Base-by-base conservation (phyloP, 2,797 vertebrate genomes). In the Poecilia velifera region DNA sequence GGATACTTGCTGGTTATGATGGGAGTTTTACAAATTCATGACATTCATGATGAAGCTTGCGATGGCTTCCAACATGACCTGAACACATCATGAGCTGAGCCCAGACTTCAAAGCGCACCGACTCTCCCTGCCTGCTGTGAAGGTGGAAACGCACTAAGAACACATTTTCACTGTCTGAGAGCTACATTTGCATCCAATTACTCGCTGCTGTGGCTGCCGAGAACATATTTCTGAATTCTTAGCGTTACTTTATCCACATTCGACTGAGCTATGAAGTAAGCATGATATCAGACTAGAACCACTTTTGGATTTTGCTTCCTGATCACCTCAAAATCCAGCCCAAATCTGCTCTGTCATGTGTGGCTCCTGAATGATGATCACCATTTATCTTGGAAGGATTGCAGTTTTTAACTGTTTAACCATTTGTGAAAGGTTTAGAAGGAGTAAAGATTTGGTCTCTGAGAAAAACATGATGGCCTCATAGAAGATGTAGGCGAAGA, bases 181-280 rank as follows among this genome's bases (percentile, higher is more conserved):
- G 77, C 49, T 66, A 55, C 79, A 87, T 89, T 91, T 91, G 76
- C 91, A 88, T 89, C 64, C 85, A 73, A 87, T 90, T 88, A 90
- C 85, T 88, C 28, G 73, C 78, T 81, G 83, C 84, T 75, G 20
- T 86, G 47, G 39, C 74, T 68, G 47, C 25, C 7, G 78, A 80
- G 64, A 82, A 82, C 45, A 46, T 12, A 0, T 81, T 43, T 76
- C 57, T 41, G 71, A 75, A 73, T 87, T 36, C 7, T 1, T 14
- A n/a, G 7, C 25, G 80, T 73, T 82, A 41, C 43, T 36, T 41
- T 25, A n/a, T 36, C 22, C 47, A 41, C 45, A 49, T n/a, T 8
- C n/a, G 25, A 36, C 28, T 53, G 36, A 47, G 47, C 3, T 68
- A 25, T 59, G 6, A 14, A 43, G 2, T 43, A 28, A 51, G 25